These are phyloP conservation scores for Octodon degus DNA, from an alignment of 2,113 vertebrate species.

Conservation along the genomic window DNA sequence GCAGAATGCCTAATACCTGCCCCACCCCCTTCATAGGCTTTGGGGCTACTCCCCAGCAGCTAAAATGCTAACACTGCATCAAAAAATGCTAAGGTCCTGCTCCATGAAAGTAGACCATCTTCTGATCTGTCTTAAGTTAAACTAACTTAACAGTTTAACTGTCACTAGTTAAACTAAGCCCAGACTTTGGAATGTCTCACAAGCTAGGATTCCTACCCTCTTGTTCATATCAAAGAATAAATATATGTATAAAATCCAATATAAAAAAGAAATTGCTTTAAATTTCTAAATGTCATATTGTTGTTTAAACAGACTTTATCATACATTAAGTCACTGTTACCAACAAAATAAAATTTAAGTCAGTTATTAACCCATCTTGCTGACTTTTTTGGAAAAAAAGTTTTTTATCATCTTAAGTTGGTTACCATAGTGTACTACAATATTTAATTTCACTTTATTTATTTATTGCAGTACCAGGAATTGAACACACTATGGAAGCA, in stretches of 20 bases:
- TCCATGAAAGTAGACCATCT: neutral
- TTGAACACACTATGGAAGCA: neutral
- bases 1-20: neutral
- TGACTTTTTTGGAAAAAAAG: neutral
- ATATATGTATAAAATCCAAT: neutral
- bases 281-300: neutral
- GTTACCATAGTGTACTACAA: neutral
- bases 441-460: conserved; percentile 16
- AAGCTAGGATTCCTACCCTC: neutral
- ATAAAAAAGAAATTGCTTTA: neutral
- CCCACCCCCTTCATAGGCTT: neutral
- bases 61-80: neutral
- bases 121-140: neutral
- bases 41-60: neutral
- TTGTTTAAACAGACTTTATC: neutral
- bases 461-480: neutral
- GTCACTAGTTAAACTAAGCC: neutral
- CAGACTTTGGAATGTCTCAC: neutral
- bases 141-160: too few relatives aligned
- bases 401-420: conserved; percentile 14
- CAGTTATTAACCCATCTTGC: neutral
- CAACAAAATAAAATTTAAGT: neutral
- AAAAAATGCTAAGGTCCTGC: neutral
- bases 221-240: neutral
- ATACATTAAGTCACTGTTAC: neutral